A percentile compares a stretch with the other conserved stretches of the same genome.
phyloP scores from a whole-genome alignment of 2,113 vertebrate species.

The Tylochromis polylepis region DNA sequence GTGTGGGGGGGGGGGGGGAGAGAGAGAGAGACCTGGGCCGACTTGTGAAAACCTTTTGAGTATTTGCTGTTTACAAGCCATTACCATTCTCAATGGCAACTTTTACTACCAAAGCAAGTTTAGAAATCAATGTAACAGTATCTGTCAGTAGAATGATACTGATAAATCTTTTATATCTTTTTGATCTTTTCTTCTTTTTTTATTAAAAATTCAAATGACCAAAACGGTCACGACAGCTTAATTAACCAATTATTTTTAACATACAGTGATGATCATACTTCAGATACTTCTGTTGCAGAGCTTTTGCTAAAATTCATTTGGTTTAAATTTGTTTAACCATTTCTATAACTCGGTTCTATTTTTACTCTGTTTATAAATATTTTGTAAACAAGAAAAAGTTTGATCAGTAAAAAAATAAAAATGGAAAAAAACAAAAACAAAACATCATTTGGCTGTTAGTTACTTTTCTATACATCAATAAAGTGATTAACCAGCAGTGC shows the following conservation, averaged over 20 bases:
- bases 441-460: neutral
- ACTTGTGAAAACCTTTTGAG: neutral
- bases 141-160: neutral
- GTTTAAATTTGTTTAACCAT: neutral
- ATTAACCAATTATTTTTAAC: neutral
- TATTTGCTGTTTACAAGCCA: neutral
- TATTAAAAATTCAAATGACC: neutral
- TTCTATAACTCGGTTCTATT: neutral
- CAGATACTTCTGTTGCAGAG: neutral
- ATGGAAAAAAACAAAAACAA: neutral
- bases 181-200: neutral
- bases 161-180: too few species aligned
- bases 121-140: neutral
- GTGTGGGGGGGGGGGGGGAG: too few species aligned
- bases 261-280: neutral
- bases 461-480: neutral
- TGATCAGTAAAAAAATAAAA: neutral
- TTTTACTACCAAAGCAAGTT: neutral
- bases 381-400: neutral
- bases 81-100: neutral
- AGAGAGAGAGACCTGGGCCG: too few species aligned
- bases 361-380: neutral
- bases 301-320: neutral
- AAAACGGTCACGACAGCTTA: neutral
- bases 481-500: neutral